These are phyloP conservation scores for Atopsyche davidsoni DNA, from an alignment of 1,140 invertebrate genomes.

Conservation along the genomic window DNA sequence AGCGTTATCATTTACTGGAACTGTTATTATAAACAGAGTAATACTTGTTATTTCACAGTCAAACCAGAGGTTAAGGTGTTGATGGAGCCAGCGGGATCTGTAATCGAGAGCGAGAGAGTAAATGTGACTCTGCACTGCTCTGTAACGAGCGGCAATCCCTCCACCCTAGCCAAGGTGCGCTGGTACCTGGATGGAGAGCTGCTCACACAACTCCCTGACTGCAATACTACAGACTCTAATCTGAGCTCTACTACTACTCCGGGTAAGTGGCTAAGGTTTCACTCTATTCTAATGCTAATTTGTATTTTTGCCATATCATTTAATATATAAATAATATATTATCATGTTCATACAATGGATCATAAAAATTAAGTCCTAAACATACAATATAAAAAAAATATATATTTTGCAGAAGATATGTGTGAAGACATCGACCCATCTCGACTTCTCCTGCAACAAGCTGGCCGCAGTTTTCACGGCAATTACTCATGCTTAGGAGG, in stretches of 20 bases:
- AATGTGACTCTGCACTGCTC: constrained; percentile 81
- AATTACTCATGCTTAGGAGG: constrained; percentile 86
- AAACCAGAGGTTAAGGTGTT: constrained; percentile 69
- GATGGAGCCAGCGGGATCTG: constrained; percentile 67
- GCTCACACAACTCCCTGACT: constrained; percentile 79
- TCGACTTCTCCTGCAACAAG: constrained; percentile 72
- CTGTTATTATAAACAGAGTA: too few relatives aligned
- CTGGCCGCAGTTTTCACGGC: constrained; percentile 79
- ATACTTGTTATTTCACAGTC: constrained; percentile 41
- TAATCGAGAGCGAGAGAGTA: constrained; percentile 70
- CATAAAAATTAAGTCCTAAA: too few relatives aligned
- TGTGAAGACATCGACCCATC: constrained; percentile 78
- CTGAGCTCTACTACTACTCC: too few relatives aligned
- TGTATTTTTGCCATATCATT: too few relatives aligned
- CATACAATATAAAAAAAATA: too few relatives aligned
- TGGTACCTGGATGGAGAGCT: constrained; percentile 81
- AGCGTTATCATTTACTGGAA: too few relatives aligned
- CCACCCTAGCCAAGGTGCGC: constrained; percentile 57
- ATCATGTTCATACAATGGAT: too few relatives aligned
- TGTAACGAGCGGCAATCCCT: constrained; percentile 63
- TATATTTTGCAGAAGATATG: constrained; percentile 50
- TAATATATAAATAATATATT: too few relatives aligned
- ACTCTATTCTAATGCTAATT: too few relatives aligned
- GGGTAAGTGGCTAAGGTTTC: too few relatives aligned
- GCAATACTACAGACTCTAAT: constrained; percentile 58